phyloP scores from a whole-genome alignment of 1,140 invertebrate species.

The Lucilia sericata region DNA sequence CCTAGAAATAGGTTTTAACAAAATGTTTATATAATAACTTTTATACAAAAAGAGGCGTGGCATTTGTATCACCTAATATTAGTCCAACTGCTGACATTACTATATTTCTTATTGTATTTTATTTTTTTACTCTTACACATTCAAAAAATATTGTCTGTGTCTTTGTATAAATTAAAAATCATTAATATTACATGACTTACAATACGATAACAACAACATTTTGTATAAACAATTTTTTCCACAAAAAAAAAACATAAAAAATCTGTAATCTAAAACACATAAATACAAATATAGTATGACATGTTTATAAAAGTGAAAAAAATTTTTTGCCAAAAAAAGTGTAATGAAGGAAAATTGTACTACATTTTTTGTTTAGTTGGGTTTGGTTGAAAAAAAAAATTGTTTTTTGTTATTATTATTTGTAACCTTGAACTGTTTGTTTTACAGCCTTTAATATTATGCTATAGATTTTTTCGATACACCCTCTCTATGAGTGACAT shows the following conservation, averaged over 20 bases:
- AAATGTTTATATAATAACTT: no score
- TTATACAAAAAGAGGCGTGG: no score
- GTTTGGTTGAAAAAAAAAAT: no score
- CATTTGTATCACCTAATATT: no score
- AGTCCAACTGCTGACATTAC: no score
- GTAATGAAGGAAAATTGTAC: neutral
- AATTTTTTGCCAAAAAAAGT: neutral
- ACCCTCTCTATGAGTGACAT: no score
- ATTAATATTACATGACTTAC: conserved; percentile 21
- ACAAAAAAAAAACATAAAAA: neutral
- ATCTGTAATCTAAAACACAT: conserved; percentile 1
- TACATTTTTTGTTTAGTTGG: neutral
- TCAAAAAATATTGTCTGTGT: neutral
- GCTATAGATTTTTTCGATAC: neutral
- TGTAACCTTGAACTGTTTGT: conserved; percentile 17
- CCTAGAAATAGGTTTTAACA: no score
- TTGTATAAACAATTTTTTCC: neutral
- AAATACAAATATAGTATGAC: conserved; percentile 8
- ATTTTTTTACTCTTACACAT: neutral
- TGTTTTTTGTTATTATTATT: neutral
- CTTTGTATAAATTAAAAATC: conserved; percentile 12
- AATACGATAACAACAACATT: neutral
- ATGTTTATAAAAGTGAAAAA: conserved; percentile 17
- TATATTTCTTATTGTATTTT: no score
- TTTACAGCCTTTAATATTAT: neutral